Evolutionary conservation across 2,888 invertebrate species (phyloP), one percentile per base, ranked within the genome.

Genomic region (Drosophila siamana): DNA sequence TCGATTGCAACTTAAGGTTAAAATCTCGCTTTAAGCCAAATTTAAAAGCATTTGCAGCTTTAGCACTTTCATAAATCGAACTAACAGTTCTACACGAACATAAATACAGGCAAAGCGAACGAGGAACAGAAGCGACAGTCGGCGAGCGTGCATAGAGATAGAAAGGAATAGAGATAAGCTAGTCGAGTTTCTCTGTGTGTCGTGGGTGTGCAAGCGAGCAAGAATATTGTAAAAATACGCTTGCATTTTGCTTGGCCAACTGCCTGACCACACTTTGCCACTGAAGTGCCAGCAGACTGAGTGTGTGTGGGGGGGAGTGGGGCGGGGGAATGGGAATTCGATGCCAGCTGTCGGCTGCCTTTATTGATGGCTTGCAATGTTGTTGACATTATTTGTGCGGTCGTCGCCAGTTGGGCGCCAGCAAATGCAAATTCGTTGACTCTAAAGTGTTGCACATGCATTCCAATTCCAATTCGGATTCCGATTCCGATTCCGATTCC

Each of bases 371-470:
- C 71, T 64, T 59, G 65, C 80, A 78, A 86, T 84, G 86, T 74
- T 83, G 84, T 80, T 86, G 81, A 81, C 86, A 81, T 86, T 77
- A 81, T 84, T 86, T 78, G 84, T 86, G 81, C 65, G 81, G 78
- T 71, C 54, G 70, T 52, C 78, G 84, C 86, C 81, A 69, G 84
- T 80, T 80, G 80, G 83, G 69, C 86, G 80, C 67, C 80, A 48
- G 41, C 78, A 78, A 86, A 86, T 86, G 87, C 87, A 81, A 74
- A 84, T 74, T 82, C 67, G 65, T 78, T 68, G 84, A 71, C 84
- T 67, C 59, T 54, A 71, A 71, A 68, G 69, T 78, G 64, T 80
- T 77, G 78, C 78, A 66, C 61, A 66, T 80, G 80, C 60, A 77
- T 59, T 71, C 43, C 57, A 59, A 55, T 64, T 47, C 19, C 19